A percentile compares a stretch with the other conserved stretches of the same genome.
Conservation (phyloP, 2,797 vertebrate genomes). For the Melanotaenia nigrans region DNA sequence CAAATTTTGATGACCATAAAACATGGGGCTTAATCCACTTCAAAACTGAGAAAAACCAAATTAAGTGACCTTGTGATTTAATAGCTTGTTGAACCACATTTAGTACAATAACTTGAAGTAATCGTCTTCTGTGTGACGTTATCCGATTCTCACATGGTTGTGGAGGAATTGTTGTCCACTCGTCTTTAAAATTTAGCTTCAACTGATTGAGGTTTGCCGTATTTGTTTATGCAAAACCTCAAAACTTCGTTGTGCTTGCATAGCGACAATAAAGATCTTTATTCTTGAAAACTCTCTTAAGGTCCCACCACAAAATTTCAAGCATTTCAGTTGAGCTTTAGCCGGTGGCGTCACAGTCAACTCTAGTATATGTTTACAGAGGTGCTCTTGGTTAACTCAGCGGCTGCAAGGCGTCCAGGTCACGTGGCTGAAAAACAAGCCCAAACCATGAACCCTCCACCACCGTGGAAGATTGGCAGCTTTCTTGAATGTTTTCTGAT, state of each 20-base stretch:
- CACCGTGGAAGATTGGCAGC: background rate
- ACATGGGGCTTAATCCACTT: no score
- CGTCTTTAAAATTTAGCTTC: background rate
- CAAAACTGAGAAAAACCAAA: background rate
- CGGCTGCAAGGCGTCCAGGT: background rate
- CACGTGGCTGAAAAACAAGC: background rate
- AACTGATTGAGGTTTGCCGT: background rate
- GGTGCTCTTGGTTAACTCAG: background rate
- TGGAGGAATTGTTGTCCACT: background rate
- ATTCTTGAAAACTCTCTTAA: background rate
- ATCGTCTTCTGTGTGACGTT: no score
- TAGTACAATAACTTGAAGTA: background rate
- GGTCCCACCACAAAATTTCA: background rate
- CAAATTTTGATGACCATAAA: background rate
- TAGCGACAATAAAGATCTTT: background rate
- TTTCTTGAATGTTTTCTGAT: no score
- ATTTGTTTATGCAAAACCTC: background rate
- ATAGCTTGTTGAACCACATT: background rate
- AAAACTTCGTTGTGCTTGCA: no score
- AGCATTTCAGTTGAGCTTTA: background rate
- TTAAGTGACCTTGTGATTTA: background rate
- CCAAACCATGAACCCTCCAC: background rate
- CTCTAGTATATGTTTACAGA: background rate
- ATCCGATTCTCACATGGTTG: background rate
- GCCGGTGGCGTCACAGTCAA: background rate